These are phyloP conservation scores for Lytechinus variegatus DNA, from an alignment of 35 echinoderm and acorn worm species.

Conservation along the genomic window DNA sequence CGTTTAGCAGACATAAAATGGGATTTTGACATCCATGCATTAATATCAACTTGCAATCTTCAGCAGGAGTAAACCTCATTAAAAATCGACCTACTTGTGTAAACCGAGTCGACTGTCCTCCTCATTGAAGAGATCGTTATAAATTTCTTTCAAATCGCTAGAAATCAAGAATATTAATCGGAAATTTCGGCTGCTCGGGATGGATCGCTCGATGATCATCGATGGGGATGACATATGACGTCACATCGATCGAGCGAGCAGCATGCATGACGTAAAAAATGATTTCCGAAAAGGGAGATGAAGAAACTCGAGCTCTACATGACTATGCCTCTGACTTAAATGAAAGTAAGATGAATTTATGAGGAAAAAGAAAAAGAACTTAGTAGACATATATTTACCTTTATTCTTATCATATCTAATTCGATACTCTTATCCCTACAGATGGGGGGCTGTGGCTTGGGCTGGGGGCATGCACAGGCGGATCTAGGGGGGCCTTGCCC, in stretches of 20 bases:
- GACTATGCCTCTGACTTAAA: too few species aligned
- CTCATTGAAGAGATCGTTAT: constrained; percentile 3
- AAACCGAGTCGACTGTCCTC: background rate
- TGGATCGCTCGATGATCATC: background rate
- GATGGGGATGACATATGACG: background rate
- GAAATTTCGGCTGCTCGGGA: background rate
- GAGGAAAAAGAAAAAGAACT: too few species aligned
- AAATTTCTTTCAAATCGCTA: background rate
- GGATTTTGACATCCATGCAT: background rate
- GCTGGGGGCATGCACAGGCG: too few species aligned
- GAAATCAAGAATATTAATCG: background rate
- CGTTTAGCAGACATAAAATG: background rate
- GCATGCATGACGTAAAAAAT: background rate
- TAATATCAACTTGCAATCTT: background rate
- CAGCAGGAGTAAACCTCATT: background rate
- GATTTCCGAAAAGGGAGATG: too few species aligned
- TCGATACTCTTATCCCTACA: too few species aligned
- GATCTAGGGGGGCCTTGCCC: too few species aligned
- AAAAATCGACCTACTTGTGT: background rate
- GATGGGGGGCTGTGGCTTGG: too few species aligned
- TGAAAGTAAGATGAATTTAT: too few species aligned
- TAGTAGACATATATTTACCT: too few species aligned
- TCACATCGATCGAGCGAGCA: background rate
- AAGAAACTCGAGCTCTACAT: too few species aligned
- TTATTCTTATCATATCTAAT: too few species aligned